A percentile compares a stretch with the other conserved stretches of the same genome.
phyloP scores from a whole-genome alignment of 2,113 vertebrate genomes.

The Mobula hypostoma region DNA sequence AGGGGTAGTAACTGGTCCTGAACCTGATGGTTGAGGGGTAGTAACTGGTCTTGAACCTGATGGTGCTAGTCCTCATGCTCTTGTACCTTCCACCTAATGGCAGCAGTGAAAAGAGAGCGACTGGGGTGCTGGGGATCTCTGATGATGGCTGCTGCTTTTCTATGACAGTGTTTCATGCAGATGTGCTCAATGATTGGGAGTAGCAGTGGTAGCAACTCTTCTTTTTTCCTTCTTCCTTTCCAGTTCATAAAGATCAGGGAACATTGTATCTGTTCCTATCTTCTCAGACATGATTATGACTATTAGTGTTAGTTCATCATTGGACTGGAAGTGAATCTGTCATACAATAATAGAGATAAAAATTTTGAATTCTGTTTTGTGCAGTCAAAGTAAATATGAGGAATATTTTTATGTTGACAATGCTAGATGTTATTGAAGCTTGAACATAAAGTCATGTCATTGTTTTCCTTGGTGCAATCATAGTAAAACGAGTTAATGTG shows the following conservation, averaged over 20 bases:
- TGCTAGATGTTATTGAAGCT: not conserved
- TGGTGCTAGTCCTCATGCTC: too few relatives aligned
- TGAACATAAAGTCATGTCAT: not conserved
- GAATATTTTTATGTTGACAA: not conserved
- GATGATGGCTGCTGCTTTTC: too few relatives aligned
- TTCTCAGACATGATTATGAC: not conserved
- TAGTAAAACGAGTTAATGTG: not conserved
- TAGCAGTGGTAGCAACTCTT: not conserved
- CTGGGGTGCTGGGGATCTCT: too few relatives aligned
- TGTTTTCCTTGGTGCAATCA: not conserved
- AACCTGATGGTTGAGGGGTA: too few relatives aligned
- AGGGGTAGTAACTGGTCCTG: too few relatives aligned
- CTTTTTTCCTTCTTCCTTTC: not conserved
- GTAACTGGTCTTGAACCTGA: too few relatives aligned
- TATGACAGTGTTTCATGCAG: too few relatives aligned
- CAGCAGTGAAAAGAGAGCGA: too few relatives aligned
- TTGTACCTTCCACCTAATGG: too few relatives aligned
- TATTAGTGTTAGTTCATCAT: not conserved
- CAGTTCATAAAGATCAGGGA: not conserved
- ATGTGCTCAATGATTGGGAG: too few relatives aligned
- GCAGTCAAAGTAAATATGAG: not conserved
- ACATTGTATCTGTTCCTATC: not conserved
- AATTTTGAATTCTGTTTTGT: not conserved
- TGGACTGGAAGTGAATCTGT: not conserved
- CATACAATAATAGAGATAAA: not conserved